These are phyloP conservation scores for Elanoides forficatus DNA, from an alignment of 2,113 vertebrate species.

Conservation along the genomic window DNA sequence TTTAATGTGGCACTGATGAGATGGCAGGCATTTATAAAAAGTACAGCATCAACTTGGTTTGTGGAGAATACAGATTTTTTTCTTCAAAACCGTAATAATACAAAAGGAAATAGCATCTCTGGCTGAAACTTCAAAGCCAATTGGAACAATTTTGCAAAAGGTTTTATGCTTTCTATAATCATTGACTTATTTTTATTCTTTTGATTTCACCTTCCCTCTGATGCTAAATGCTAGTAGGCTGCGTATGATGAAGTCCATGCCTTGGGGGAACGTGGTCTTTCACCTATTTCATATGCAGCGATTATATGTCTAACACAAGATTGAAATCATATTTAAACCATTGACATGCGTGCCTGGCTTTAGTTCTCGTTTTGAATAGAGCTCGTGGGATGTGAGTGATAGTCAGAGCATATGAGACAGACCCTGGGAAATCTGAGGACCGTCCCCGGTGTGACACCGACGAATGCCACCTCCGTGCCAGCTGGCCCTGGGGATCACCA, in stretches of 20 bases:
- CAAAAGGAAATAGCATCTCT: background rate
- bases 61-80: background rate
- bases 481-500: background rate
- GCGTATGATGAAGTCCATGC: background rate
- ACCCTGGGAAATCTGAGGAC: background rate
- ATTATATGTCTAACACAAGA: background rate
- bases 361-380: background rate
- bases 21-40: background rate
- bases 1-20: conserved; percentile 43
- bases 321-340: rapidly evolving
- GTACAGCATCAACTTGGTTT: background rate
- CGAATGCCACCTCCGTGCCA: rapidly evolving
- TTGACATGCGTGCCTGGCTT: background rate
- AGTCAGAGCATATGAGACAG: rapidly evolving
- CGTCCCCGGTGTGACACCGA: rapidly evolving
- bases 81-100: background rate
- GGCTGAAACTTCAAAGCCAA: conserved; percentile 19
- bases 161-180: background rate
- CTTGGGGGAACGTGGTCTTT: background rate
- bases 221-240: background rate
- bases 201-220: conserved; percentile 1
- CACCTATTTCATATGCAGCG: background rate
- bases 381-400: background rate
- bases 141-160: background rate
- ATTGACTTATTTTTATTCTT: background rate